Base-by-base conservation (phyloP, 2,888 invertebrate genomes). In the Neoascia interrupta region DNA sequence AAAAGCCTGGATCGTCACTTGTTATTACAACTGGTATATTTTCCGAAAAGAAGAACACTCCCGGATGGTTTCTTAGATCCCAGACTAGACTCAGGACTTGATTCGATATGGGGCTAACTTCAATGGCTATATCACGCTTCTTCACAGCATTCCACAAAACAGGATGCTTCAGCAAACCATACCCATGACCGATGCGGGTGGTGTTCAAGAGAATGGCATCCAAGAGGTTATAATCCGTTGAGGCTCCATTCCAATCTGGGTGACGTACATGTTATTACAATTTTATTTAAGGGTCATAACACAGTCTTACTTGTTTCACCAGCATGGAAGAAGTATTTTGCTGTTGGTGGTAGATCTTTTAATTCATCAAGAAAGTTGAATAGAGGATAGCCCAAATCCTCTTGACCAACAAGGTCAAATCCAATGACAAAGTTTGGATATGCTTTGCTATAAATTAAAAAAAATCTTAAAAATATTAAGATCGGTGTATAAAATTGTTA, bases 351-450 rank as follows among this genome's bases (percentile, higher is more conserved):
- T 13, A 87, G 60, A 5, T 84, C 70, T 21, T 74, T 82, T 0
- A 89, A 41, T 4, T 81, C 82, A 0, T 83, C 53, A 2, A 87
- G 26, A n/a, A 87, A 85, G 3, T 83, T 66, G 21, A 87, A 81
- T 0, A 93, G 84, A 0, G 91, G 89, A 21, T 88, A 84, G 0
- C 92, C 92, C 36, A 89, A 89, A 82, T 93, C 93, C 86, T 93
- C 93, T 81, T 92, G 92, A 0, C 93, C 93, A 1, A 93, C 92
- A 41, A 93, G 87, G 86, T 93, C 93, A 70, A 93, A 92, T 2
- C 93, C 93, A 11, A 90, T 89, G 5, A 93, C 84, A 81, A 92
- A 91, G 43, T 90, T 84, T 0, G 93, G 92, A 83, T 84, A 84
- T 0, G 58, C 11, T 13, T 68, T 18, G 21, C 88, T 88, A 31